Evolutionary conservation across 2,888 invertebrate species (phyloP).

Genomic region (Cyclophora albipunctata): DNA sequence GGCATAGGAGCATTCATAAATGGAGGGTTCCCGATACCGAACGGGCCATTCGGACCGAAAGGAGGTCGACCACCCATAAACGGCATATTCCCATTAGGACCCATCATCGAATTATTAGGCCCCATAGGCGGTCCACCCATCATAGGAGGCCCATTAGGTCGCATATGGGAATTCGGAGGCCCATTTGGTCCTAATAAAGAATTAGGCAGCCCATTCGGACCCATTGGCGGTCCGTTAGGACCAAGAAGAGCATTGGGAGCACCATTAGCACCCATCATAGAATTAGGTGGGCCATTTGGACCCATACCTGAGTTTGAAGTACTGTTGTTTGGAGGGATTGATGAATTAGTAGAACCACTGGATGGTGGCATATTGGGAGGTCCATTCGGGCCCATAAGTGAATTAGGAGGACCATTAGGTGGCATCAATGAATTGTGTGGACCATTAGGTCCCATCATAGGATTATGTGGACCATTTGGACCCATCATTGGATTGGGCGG

Average conservation of each 20-base stretch:
- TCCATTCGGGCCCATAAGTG: too few relatives aligned
- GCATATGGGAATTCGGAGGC: conserved; percentile 17
- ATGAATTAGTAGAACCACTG: conserved; percentile 20
- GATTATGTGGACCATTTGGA: conserved; percentile 40
- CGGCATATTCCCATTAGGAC: conserved; percentile 39
- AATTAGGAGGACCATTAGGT: conserved; percentile 23
- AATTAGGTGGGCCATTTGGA: too few relatives aligned
- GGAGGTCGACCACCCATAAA: conserved; percentile 52
- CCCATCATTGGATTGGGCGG: conserved; percentile 26
- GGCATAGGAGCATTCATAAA: conserved; percentile 35
- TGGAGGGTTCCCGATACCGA: conserved; percentile 36
- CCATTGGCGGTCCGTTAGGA: too few relatives aligned
- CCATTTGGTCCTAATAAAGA: conserved; percentile 35
- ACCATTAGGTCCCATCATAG: conserved; percentile 42
- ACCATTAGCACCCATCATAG: too few relatives aligned
- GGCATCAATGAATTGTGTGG: conserved; percentile 29
- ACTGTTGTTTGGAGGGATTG: too few relatives aligned
- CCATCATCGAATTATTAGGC: conserved; percentile 36
- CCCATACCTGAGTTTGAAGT: too few relatives aligned
- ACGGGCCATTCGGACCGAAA: conserved; percentile 54
- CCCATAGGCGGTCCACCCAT: neutral
- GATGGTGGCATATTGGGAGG: too few relatives aligned
- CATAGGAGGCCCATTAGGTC: too few relatives aligned
- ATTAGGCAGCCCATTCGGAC: conserved; percentile 3
- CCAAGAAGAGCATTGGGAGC: too few relatives aligned